Conservation (phyloP, 1,140 invertebrate species). For the Laupala kohalensis region DNA sequence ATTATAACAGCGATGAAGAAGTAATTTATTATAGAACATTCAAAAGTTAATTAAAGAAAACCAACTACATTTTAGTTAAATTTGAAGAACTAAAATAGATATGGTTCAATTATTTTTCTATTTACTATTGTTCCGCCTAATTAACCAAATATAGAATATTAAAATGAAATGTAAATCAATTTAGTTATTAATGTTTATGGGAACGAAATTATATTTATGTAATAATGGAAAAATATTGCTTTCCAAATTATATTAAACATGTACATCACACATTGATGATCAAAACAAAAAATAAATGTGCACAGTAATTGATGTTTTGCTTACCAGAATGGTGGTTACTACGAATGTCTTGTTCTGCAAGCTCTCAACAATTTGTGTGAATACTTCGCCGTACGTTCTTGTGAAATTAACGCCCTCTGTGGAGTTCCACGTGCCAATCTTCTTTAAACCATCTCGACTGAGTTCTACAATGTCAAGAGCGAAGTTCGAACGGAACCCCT, state of each 20-base stretch:
- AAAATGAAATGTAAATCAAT: too few relatives aligned
- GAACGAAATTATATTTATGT: too few relatives aligned
- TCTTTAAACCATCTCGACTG: slow-evolving; percentile 60
- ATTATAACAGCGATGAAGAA: too few relatives aligned
- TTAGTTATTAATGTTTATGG: too few relatives aligned
- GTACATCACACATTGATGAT: background rate
- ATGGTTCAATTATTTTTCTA: too few relatives aligned
- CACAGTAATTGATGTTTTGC: slow-evolving; percentile 22
- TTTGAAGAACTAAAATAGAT: too few relatives aligned
- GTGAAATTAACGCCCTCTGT: slow-evolving; percentile 83
- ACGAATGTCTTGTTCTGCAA: slow-evolving; percentile 84
- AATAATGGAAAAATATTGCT: background rate
- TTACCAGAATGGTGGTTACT: slow-evolving; percentile 83
- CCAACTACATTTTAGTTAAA: too few relatives aligned
- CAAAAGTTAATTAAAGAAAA: too few relatives aligned
- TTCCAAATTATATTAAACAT: background rate
- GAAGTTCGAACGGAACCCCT: slow-evolving; percentile 84
- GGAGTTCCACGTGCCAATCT: slow-evolving; percentile 82
- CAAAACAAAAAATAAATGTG: background rate
- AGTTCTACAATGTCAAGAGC: slow-evolving; percentile 81
- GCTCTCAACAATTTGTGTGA: slow-evolving; percentile 72
- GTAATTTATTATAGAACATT: too few relatives aligned
- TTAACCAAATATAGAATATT: too few relatives aligned
- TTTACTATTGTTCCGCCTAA: too few relatives aligned
- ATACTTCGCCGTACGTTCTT: slow-evolving; percentile 65